Conservation (phyloP, 2,113 vertebrate species). For the Plecturocebus donacophilus region DNA sequence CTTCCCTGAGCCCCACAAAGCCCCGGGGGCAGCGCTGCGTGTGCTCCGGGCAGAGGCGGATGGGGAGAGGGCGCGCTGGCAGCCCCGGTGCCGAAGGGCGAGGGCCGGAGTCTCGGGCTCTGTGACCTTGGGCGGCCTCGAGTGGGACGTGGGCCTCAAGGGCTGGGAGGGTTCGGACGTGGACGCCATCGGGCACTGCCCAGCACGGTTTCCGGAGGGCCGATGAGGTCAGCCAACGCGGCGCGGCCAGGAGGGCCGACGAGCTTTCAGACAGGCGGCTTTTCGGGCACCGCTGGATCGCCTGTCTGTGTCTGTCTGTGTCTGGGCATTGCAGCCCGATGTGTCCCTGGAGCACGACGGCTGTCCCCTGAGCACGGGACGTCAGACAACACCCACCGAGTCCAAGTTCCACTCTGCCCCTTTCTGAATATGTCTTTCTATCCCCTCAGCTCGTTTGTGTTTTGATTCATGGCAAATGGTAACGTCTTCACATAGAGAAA, state of each 20-base stretch:
- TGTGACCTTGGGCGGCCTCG: no score
- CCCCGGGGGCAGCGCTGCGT: not conserved
- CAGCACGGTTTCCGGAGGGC: not conserved
- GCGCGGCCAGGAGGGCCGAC: no score
- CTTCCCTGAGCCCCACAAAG: not conserved
- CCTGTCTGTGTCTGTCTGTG: not conserved
- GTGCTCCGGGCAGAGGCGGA: not conserved
- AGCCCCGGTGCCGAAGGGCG: not conserved
- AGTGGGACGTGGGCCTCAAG: not conserved
- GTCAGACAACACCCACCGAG: not conserved
- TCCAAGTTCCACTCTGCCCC: not conserved
- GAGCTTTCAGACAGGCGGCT: not conserved
- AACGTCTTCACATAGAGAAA: no score
- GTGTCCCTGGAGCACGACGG: fast-evolving
- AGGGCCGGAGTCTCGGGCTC: not conserved
- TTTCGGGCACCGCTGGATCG: fast-evolving
- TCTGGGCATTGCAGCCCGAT: not conserved
- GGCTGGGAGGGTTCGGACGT: not conserved
- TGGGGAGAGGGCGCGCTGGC: not conserved
- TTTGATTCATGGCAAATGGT: not conserved
- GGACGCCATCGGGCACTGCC: fast-evolving
- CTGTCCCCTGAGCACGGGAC: no score
- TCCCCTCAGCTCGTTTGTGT: not conserved
- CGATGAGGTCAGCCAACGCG: not conserved
- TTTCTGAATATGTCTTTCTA: not conserved